These are phyloP conservation scores for Podiceps cristatus DNA, from an alignment of 2,113 vertebrate species.

Conservation along the genomic window DNA sequence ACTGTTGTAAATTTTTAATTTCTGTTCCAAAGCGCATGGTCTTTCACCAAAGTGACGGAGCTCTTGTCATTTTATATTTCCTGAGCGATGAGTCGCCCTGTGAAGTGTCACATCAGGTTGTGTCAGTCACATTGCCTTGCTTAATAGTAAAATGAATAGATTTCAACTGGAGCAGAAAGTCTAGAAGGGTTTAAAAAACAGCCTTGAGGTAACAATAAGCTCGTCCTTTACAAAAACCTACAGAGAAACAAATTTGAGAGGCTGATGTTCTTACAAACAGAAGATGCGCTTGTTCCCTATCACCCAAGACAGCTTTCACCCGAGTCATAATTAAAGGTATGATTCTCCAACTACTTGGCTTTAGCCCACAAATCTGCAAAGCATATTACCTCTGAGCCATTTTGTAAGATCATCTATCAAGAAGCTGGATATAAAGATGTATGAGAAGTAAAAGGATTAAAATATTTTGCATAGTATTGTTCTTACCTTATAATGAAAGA, in stretches of 20 bases:
- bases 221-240: constrained; percentile 1
- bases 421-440: not conserved
- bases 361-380: not conserved
- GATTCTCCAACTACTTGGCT: not conserved
- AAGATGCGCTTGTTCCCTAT: not conserved
- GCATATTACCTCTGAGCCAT: not conserved
- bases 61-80: constrained; percentile 57
- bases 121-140: constrained; percentile 42
- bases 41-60: not conserved
- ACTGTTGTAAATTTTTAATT: not conserved
- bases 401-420: not conserved
- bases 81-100: constrained; percentile 14
- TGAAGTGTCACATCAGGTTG: constrained; percentile 53
- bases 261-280: not conserved
- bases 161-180: constrained; percentile 47
- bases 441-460: not conserved
- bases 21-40: not conserved
- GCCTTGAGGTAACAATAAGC: not conserved
- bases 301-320: not conserved
- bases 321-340: not conserved
- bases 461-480: not conserved
- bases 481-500: not conserved
- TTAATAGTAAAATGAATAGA: constrained; percentile 45
- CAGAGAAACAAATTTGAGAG: not conserved
- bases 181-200: constrained; percentile 38